Base-by-base conservation (phyloP, 2,888 invertebrate genomes). In the Xylophagus ater region DNA sequence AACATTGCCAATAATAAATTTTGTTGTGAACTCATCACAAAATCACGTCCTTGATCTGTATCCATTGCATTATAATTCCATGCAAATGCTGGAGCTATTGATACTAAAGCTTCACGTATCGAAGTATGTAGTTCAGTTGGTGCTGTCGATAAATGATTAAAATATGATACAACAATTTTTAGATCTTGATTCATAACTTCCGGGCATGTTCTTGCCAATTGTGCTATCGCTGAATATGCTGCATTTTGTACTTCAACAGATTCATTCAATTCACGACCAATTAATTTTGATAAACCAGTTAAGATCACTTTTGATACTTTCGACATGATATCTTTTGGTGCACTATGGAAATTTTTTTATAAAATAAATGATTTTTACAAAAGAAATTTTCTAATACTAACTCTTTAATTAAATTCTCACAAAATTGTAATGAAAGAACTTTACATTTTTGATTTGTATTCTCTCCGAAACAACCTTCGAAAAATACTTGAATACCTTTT, bases 401-500 rank as follows among this genome's bases (percentile, higher is more conserved):
- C 87, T 81, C 76, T 58, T 78, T 74, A 31, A 89, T 78, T 32
- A 90, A 74, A 53, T 85, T 83, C 41, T 81, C 73, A 9, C 86
- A 74, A 63, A 86, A 89, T 60, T 83, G 81, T 10, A 93, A 67
- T 1, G 88, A 82, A 61, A 84, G 68, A 5, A 78, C 78, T 51
- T 87, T 84, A 42, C 93, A 72, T 50, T 87, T 80, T 0, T 79
- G 71, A 63, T 89, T 90, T 1, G 88, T 86, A 51, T 81, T 82
- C 4, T 72, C 72, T 19, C 88, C 89, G 60, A 84, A 89, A 9
- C 93, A 66, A 3, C 87, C 82, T 51, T 90, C 88, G 62, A 90
- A 92, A 37, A 90, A 78, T 25, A 87, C 82, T 78, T 88, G 87
- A 41, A 92, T 81, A 49, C 84, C 82, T 37, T 80, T 78, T 6